phyloP scores from a whole-genome alignment of 2,888 invertebrate species.

The Microctonus hyperodae region DNA sequence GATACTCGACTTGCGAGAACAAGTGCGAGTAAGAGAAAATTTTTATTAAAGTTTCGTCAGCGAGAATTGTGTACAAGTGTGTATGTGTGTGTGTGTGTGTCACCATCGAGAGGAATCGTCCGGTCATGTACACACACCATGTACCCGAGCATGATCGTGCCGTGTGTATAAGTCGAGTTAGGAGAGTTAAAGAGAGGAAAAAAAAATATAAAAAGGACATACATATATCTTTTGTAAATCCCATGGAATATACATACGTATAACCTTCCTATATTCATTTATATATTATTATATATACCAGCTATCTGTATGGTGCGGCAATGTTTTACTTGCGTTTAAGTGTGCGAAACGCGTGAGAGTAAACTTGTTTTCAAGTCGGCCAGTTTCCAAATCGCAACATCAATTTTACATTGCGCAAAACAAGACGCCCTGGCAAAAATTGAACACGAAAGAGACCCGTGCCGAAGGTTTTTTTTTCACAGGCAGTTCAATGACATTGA shows the following conservation, averaged over 20 bases:
- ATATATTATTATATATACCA: no score
- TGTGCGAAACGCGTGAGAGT: slow-evolving; percentile 23
- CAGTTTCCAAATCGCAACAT: slow-evolving; percentile 35
- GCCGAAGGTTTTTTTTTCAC: slow-evolving; percentile 28
- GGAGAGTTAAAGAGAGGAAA: not conserved
- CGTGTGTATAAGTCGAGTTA: no score
- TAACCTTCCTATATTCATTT: slow-evolving; percentile 17
- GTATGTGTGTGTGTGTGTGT: slow-evolving; percentile 8
- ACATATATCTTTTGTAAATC: slow-evolving; percentile 18
- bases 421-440: slow-evolving; percentile 25
- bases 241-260: slow-evolving; percentile 10
- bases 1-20: not conserved
- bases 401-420: slow-evolving; percentile 34
- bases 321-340: slow-evolving; percentile 21
- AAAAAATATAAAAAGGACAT: not conserved
- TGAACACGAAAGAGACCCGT: slow-evolving; percentile 12
- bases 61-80: no score
- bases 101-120: slow-evolving; percentile 6
- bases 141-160: slow-evolving; percentile 5
- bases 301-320: slow-evolving; percentile 18
- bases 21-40: slow-evolving; percentile 9
- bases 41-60: slow-evolving; percentile 21
- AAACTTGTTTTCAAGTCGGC: slow-evolving; percentile 32
- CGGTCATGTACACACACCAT: slow-evolving; percentile 11
- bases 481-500: slow-evolving; percentile 32